phyloP scores from a whole-genome alignment of 2,888 invertebrate genomes.

The Drosophila testacea region DNA sequence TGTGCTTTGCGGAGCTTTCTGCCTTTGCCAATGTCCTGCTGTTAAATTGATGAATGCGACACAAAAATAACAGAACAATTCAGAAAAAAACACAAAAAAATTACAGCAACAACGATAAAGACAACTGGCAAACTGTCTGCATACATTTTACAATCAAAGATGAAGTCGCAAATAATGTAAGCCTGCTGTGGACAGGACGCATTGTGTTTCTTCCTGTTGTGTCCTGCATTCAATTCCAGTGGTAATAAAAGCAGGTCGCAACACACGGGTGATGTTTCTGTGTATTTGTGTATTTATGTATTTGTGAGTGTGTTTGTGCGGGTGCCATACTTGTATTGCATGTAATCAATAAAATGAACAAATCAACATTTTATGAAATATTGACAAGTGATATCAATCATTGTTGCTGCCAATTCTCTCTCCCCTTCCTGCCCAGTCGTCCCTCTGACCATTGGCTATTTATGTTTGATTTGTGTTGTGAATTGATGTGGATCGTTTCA shows the following conservation, averaged over 20 bases:
- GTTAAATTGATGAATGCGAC: slow-evolving; percentile 73
- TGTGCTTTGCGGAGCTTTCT: slow-evolving; percentile 4
- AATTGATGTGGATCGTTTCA: slow-evolving; percentile 31
- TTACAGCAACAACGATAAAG: slow-evolving; percentile 15
- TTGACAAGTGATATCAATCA: slow-evolving; percentile 78
- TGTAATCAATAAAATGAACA: slow-evolving; percentile 77
- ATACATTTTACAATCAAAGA: slow-evolving; percentile 63
- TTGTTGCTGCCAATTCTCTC: slow-evolving; percentile 20
- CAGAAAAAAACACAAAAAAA: slow-evolving; percentile 16
- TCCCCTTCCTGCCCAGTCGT: slow-evolving; percentile 1
- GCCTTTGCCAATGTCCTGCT: slow-evolving; percentile 60
- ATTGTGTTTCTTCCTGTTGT: slow-evolving; percentile 13
- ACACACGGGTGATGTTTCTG: neutral
- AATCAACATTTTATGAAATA: slow-evolving; percentile 79
- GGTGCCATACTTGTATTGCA: slow-evolving; percentile 58
- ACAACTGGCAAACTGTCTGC: slow-evolving; percentile 32
- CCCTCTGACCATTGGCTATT: slow-evolving; percentile 25
- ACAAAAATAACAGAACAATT: slow-evolving; percentile 32
- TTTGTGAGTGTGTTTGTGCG: slow-evolving; percentile 1
- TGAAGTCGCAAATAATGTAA: slow-evolving; percentile 33
- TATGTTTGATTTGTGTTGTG: slow-evolving; percentile 29
- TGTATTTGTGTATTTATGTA: slow-evolving; percentile 2
- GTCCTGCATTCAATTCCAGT: neutral
- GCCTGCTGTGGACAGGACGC: slow-evolving; percentile 19
- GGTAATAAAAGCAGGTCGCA: slow-evolving; percentile 37